Percentiles rank a stretch among this genome's conserved stretches.
Conservation (phyloP, 2,888 invertebrate species). For the Laspeyria flexula region DNA sequence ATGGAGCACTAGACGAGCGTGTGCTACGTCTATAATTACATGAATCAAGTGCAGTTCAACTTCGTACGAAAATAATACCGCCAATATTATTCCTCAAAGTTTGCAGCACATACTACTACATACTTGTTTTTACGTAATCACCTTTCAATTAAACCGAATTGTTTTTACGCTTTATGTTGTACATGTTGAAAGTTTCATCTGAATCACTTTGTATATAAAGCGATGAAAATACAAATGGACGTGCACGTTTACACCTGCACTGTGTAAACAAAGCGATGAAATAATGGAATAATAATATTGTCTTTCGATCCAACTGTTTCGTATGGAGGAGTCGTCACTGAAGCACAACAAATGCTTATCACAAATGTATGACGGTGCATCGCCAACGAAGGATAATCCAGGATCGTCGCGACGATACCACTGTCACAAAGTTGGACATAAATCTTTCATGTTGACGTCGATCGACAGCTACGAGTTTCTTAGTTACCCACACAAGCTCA, state of each 20-base stretch:
- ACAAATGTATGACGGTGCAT: slow-evolving; percentile 70
- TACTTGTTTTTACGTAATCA: slow-evolving; percentile 1
- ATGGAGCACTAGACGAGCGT: slow-evolving; percentile 42
- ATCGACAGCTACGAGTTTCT: slow-evolving; percentile 67
- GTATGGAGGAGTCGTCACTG: slow-evolving; percentile 43
- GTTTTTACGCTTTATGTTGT: slow-evolving; percentile 15
- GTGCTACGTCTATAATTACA: slow-evolving; percentile 39
- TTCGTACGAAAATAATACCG: slow-evolving; percentile 27
- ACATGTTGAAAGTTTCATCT: too few relatives aligned
- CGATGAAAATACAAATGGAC: slow-evolving; percentile 36
- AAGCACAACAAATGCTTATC: slow-evolving; percentile 66
- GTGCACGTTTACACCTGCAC: slow-evolving; percentile 36
- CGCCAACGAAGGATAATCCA: slow-evolving; percentile 78
- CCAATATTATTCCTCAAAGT: slow-evolving; percentile 6
- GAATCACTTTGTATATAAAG: slow-evolving; percentile 26
- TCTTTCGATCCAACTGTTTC: slow-evolving; percentile 40
- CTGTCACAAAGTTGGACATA: slow-evolving; percentile 78
- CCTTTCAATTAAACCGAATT: slow-evolving; percentile 12
- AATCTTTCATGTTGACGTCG: slow-evolving; percentile 77
- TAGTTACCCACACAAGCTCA: slow-evolving; percentile 57
- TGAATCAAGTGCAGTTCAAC: slow-evolving; percentile 33
- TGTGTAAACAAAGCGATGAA: slow-evolving; percentile 42
- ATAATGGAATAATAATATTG: slow-evolving; percentile 44
- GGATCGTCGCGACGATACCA: slow-evolving; percentile 70
- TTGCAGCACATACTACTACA: background rate